phyloP scores from a whole-genome alignment of 2,888 invertebrate species.

The Bruchidius siliquastri region DNA sequence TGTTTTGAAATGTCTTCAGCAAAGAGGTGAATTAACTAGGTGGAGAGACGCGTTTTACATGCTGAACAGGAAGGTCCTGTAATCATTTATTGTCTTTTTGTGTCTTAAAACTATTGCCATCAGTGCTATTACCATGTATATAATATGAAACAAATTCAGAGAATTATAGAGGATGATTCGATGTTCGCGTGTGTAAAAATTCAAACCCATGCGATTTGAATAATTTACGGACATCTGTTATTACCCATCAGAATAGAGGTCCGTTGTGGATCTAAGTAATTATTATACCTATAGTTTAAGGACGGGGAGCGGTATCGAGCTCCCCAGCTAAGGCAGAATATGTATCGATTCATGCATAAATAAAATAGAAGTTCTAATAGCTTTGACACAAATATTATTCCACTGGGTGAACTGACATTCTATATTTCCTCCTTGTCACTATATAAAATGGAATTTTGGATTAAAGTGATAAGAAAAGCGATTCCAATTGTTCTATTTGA shows the following conservation, averaged over 20 bases:
- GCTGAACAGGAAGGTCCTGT: no score
- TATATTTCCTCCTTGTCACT: neutral
- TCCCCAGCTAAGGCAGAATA: neutral
- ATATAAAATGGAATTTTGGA: no score
- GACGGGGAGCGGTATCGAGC: neutral
- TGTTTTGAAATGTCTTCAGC: no score
- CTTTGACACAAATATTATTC: slow-evolving; percentile 2
- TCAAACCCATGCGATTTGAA: slow-evolving; percentile 6
- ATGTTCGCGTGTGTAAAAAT: neutral
- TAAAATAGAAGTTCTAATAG: slow-evolving; percentile 4
- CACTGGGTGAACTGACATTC: neutral
- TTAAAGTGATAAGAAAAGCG: no score
- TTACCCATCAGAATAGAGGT: slow-evolving; percentile 10
- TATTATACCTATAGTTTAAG: neutral
- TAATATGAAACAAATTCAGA: neutral
- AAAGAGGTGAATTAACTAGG: no score
- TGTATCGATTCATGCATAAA: slow-evolving; percentile 15
- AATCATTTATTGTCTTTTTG: no score
- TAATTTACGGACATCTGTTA: slow-evolving; percentile 20
- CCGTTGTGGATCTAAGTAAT: neutral
- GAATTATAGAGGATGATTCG: neutral
- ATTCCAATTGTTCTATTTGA: no score
- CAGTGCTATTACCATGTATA: neutral
- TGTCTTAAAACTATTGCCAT: no score
- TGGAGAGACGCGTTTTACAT: no score